phyloP scores from a whole-genome alignment of 2,888 invertebrate species.

The Plagiodera versicolora region DNA sequence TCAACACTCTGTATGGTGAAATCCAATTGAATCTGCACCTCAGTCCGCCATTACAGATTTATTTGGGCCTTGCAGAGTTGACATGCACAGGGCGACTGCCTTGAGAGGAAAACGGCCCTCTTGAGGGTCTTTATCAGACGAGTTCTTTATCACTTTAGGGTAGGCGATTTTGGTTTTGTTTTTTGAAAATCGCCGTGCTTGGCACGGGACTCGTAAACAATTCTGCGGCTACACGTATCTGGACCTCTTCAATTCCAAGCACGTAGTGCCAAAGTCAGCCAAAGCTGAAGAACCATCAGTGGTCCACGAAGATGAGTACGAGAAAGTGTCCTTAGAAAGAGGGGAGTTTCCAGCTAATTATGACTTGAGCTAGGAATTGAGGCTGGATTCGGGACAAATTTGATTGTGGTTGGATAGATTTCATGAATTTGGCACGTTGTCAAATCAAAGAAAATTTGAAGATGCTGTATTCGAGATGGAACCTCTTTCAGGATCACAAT shows the following conservation, averaged over 20 bases:
- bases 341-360: too few species aligned
- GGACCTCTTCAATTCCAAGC: not conserved
- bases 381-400: too few species aligned
- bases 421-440: too few species aligned
- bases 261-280: not conserved
- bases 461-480: too few species aligned
- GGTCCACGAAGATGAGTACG: too few species aligned
- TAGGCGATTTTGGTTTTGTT: not conserved
- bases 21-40: constrained; percentile 48
- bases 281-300: not conserved
- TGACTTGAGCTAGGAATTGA: too few species aligned
- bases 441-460: too few species aligned
- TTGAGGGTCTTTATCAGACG: constrained; percentile 19
- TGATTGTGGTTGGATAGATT: too few species aligned
- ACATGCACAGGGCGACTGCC: constrained; percentile 34
- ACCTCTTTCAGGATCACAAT: too few species aligned
- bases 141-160: not conserved
- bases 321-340: too few species aligned
- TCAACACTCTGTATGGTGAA: constrained; percentile 43
- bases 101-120: constrained; percentile 18
- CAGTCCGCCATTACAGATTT: constrained; percentile 45
- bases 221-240: not conserved
- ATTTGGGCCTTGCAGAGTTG: constrained; percentile 42
- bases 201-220: not conserved
- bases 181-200: not conserved